These are phyloP conservation scores for Lordiphosa clarofinis DNA, from an alignment of 1,140 invertebrate species.

Conservation along the genomic window DNA sequence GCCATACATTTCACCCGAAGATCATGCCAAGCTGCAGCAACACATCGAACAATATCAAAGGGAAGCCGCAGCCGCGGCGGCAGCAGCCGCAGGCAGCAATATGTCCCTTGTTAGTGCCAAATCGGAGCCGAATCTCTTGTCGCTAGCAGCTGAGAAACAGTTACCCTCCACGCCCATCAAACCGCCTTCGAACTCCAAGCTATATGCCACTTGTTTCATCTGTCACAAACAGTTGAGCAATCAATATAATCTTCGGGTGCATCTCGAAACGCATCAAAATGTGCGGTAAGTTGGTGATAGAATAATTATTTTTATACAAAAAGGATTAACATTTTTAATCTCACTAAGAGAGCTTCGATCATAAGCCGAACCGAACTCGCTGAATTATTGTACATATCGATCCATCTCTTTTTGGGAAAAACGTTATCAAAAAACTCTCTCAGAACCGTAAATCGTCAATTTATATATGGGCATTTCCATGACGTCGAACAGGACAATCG, in stretches of 20 bases:
- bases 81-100: slow-evolving; percentile 33
- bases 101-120: slow-evolving; percentile 58
- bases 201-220: slow-evolving; percentile 87
- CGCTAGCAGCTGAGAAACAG: slow-evolving; percentile 49
- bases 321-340: too few species aligned
- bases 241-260: slow-evolving; percentile 93
- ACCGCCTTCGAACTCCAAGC: slow-evolving; percentile 79
- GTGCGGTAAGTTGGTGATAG: slow-evolving; percentile 81
- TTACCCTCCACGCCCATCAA: slow-evolving; percentile 40
- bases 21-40: slow-evolving; percentile 70
- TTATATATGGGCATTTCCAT: too few species aligned
- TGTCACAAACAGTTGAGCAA: slow-evolving; percentile 93
- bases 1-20: slow-evolving; percentile 65
- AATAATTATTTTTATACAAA: too few species aligned
- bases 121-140: slow-evolving; percentile 60
- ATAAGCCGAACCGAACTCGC: too few species aligned
- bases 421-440: too few species aligned
- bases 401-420: too few species aligned
- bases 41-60: slow-evolving; percentile 75
- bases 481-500: too few species aligned
- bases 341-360: too few species aligned
- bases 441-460: too few species aligned
- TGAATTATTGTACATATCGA: too few species aligned
- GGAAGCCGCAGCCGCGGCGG: slow-evolving; percentile 49
- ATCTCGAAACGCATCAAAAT: slow-evolving; percentile 93